These are phyloP conservation scores for Eupsilia transversa DNA, from an alignment of 2,888 invertebrate species.

Conservation along the genomic window DNA sequence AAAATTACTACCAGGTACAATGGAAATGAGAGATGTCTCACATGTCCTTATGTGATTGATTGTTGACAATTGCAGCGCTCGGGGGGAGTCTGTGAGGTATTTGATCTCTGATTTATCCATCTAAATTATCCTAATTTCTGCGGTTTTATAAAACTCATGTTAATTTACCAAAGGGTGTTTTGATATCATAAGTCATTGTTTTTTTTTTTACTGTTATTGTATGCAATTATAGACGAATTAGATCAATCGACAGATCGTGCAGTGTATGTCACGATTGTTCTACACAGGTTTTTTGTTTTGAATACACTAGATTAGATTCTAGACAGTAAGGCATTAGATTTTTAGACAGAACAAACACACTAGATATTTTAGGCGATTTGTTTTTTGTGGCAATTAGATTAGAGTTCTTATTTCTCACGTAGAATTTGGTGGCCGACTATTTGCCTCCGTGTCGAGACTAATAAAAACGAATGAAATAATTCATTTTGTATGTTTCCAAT, in stretches of 20 bases:
- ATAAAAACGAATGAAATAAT: neutral
- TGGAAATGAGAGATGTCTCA: neutral
- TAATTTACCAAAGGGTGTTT: neutral
- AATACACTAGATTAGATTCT: neutral
- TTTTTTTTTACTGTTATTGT: neutral
- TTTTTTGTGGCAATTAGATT: neutral
- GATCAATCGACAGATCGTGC: constrained; percentile 31
- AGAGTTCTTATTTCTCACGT: neutral
- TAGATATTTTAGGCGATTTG: neutral
- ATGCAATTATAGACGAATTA: constrained; percentile 12
- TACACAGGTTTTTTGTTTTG: neutral
- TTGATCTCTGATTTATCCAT: constrained; percentile 1
- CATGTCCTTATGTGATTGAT: neutral
- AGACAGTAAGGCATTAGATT: constrained; percentile 13
- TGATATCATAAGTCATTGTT: constrained; percentile 2
- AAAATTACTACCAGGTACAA: constrained; percentile 26
- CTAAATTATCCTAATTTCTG: neutral
- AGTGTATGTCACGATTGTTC: constrained; percentile 17
- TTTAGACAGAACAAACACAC: neutral
- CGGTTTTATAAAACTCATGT: neutral
- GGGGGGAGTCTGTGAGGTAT: neutral
- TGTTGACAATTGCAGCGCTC: constrained; percentile 2
- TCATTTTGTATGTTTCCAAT: neutral
- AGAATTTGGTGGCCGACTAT: neutral
- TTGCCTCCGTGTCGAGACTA: neutral